Conservation (phyloP, 2,888 invertebrate species). For the Cryptus armator region DNA sequence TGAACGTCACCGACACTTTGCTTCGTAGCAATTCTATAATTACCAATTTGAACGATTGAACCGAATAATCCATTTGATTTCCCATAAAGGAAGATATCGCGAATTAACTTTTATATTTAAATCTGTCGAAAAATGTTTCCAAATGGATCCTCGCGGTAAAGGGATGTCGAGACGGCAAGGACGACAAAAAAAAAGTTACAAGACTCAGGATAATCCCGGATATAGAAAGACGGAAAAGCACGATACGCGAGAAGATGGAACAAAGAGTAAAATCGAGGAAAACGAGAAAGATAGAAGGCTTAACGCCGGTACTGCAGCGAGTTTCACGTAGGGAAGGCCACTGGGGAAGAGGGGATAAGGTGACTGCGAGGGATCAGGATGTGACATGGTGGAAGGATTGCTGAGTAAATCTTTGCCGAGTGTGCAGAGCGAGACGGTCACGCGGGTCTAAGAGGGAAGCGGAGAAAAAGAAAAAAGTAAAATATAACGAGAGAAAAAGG, state of each 20-base stretch:
- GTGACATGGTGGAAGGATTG: constrained; percentile 75
- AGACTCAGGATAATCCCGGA: constrained; percentile 16
- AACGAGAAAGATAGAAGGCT: constrained; percentile 20
- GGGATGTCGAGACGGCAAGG: background rate
- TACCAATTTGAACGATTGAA: no score
- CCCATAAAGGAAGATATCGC: background rate
- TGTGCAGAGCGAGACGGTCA: constrained; percentile 56
- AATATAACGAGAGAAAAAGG: constrained; percentile 51
- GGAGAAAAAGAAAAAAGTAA: constrained; percentile 14
- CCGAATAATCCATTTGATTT: no score
- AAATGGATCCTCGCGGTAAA: background rate
- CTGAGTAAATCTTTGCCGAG: constrained; percentile 78
- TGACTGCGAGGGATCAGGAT: constrained; percentile 71
- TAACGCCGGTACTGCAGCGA: constrained; percentile 68
- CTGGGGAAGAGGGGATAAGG: constrained; percentile 57
- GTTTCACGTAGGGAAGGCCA: constrained; percentile 66
- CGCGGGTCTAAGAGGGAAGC: constrained; percentile 46
- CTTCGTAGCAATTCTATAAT: no score
- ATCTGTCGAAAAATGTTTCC: background rate
- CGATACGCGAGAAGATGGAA: constrained; percentile 19
- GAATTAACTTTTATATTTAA: background rate
- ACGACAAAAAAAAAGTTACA: background rate
- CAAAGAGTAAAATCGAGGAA: constrained; percentile 27
- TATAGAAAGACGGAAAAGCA: constrained; percentile 21
- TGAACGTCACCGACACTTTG: no score